These are phyloP conservation scores for Rhopalosiphum padi DNA, from an alignment of 1,140 invertebrate species.

Conservation along the genomic window DNA sequence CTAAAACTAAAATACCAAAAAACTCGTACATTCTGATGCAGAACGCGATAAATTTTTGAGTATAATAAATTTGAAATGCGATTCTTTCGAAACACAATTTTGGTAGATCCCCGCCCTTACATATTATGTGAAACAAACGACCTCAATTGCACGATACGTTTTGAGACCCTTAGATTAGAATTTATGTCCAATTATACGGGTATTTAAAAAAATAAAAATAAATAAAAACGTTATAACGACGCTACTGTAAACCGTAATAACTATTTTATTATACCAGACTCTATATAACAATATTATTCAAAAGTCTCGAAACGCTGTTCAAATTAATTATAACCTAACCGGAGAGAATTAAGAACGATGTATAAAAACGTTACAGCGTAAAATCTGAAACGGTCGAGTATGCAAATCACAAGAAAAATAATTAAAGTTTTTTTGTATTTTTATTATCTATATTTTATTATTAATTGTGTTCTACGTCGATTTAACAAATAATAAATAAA, in stretches of 20 bases:
- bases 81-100: background rate
- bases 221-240: background rate
- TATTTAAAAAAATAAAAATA: constrained; percentile 21
- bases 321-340: constrained; percentile 4
- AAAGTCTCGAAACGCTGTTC: background rate
- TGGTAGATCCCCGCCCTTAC: background rate
- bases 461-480: background rate
- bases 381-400: background rate
- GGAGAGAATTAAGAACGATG: background rate
- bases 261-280: background rate
- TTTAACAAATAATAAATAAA: too few relatives aligned
- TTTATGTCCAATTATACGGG: constrained; percentile 10
- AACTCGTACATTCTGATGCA: background rate
- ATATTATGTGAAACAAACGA: constrained; percentile 8
- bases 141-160: background rate
- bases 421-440: background rate
- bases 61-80: constrained; percentile 1
- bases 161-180: constrained; percentile 6
- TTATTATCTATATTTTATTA: background rate
- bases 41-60: background rate
- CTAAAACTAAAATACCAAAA: background rate
- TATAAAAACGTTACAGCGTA: background rate
- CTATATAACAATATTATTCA: constrained; percentile 5
- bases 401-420: background rate
- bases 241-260: background rate